phyloP scores from a whole-genome alignment of 2,888 invertebrate species.

The Drosophila setosimentum region DNA sequence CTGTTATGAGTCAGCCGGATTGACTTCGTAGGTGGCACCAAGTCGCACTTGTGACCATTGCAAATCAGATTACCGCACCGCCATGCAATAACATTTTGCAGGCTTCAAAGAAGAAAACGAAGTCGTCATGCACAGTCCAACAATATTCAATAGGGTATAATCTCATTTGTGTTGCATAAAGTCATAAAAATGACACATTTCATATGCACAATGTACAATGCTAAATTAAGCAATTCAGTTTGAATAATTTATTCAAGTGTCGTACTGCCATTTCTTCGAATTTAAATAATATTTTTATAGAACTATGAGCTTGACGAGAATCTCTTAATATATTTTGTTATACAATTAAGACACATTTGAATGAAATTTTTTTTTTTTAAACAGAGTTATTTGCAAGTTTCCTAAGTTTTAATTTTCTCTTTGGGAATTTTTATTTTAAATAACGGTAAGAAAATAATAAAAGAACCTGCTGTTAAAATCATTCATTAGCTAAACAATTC shows the following conservation, averaged over 20 bases:
- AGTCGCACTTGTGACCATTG: conserved; percentile 11
- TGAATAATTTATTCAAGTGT: neutral
- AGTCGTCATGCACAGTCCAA: conserved; percentile 17
- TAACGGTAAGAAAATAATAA: neutral
- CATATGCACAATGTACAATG: no score
- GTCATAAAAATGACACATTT: conserved; percentile 18
- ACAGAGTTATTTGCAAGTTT: neutral
- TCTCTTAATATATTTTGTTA: neutral
- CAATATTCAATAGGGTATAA: conserved; percentile 17
- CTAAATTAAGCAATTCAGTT: neutral
- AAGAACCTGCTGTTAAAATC: neutral
- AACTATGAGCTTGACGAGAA: neutral
- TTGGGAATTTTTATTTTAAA: neutral
- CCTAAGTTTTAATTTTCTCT: neutral
- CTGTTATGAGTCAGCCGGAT: conserved; percentile 50
- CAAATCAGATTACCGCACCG: conserved; percentile 60
- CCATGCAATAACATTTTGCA: conserved; percentile 35
- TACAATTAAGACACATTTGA: neutral
- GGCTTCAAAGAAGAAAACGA: conserved; percentile 37
- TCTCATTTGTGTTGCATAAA: conserved; percentile 29
- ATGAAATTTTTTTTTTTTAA: neutral
- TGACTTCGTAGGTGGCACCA: conserved; percentile 23
- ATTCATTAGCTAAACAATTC: conserved; percentile 3
- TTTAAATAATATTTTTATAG: neutral
- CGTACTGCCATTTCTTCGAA: neutral